These are phyloP conservation scores for Formica selysi DNA, from an alignment of 1,140 invertebrate genomes.

Conservation along the genomic window DNA sequence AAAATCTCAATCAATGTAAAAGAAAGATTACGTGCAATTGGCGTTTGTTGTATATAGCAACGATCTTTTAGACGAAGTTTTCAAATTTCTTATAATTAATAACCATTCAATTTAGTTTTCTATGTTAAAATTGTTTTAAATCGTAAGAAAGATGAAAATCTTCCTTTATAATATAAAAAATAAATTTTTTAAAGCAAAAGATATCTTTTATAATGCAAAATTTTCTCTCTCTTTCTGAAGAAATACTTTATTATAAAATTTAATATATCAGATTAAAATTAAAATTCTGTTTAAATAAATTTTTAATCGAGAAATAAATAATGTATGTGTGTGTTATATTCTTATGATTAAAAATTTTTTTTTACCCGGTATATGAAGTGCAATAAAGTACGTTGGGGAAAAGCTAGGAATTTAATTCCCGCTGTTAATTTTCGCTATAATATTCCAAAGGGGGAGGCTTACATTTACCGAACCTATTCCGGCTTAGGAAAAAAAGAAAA, in stretches of 20 bases:
- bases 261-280: background rate
- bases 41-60: background rate
- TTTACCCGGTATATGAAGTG: background rate
- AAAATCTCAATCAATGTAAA: background rate
- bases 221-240: background rate
- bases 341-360: background rate
- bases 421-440: background rate
- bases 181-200: background rate
- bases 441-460: background rate
- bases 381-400: background rate
- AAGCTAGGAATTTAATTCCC: slow-evolving; percentile 31
- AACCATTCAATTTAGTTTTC: background rate
- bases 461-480: slow-evolving; percentile 1
- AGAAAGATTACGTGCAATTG: background rate
- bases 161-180: background rate
- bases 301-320: background rate
- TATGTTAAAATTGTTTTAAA: background rate
- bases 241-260: background rate
- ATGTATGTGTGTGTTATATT: no score
- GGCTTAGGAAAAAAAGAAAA: background rate
- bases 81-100: background rate
- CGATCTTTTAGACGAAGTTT: background rate
- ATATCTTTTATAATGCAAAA: background rate
- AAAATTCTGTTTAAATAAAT: slow-evolving; percentile 7
- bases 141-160: background rate